Evolutionary conservation across 2,888 invertebrate genomes (phyloP).

Genomic region (Gymnosoma rotundatum): DNA sequence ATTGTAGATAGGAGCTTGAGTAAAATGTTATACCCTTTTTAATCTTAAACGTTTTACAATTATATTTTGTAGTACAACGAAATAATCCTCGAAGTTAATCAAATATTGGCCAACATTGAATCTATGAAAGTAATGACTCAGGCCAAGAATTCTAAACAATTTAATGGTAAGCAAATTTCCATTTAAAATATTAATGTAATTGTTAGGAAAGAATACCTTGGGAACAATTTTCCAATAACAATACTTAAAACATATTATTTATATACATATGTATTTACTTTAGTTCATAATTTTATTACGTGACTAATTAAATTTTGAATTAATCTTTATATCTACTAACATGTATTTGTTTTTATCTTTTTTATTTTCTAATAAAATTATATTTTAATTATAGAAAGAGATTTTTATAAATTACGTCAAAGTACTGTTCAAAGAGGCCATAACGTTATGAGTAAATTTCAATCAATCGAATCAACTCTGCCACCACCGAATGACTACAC

Average conservation of each 20-base stretch:
- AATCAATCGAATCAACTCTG: constrained; percentile 49
- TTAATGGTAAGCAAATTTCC: constrained; percentile 52
- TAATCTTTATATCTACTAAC: constrained; percentile 6
- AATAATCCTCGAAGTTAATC: constrained; percentile 46
- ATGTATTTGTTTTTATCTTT: constrained; percentile 5
- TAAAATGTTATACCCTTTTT: neutral
- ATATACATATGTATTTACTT: too few species aligned
- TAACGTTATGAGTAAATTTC: constrained; percentile 62
- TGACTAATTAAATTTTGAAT: neutral
- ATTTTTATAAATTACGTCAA: constrained; percentile 62
- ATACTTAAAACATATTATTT: too few species aligned
- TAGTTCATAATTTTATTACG: neutral
- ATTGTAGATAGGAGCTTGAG: too few species aligned
- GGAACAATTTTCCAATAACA: neutral
- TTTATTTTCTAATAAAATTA: neutral
- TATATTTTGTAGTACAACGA: constrained; percentile 49
- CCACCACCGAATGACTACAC: constrained; percentile 44
- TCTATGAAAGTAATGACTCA: constrained; percentile 56
- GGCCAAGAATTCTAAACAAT: constrained; percentile 57
- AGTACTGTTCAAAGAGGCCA: constrained; percentile 50
- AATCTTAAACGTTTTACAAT: neutral
- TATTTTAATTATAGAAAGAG: constrained; percentile 48
- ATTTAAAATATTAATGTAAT: neutral
- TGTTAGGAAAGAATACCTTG: neutral
- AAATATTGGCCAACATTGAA: constrained; percentile 53